These are phyloP conservation scores for Chinchilla lanigera DNA, from an alignment of 2,113 vertebrate genomes.

Conservation along the genomic window DNA sequence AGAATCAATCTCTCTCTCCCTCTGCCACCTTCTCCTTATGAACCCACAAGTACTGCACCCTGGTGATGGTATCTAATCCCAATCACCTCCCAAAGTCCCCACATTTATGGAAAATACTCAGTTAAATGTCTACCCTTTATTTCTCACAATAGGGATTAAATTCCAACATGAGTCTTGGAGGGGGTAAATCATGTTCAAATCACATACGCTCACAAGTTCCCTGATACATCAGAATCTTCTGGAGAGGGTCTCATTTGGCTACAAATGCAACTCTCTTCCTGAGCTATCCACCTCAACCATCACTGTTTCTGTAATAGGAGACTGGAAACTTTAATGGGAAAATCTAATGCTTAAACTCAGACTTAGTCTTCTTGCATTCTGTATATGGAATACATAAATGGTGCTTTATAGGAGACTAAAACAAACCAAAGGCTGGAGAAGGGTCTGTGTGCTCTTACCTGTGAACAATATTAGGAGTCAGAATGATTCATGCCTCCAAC, in stretches of 20 bases:
- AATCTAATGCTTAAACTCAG: slow-evolving; percentile 1
- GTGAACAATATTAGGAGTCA: background rate
- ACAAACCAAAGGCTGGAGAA: background rate
- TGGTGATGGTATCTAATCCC: background rate
- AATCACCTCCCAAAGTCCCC: background rate
- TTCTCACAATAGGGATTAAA: background rate
- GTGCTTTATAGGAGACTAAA: background rate
- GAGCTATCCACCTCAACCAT: background rate
- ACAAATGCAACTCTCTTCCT: background rate
- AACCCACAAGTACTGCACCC: background rate
- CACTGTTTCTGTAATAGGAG: background rate
- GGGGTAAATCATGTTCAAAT: background rate
- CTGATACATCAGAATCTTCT: background rate
- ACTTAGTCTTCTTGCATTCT: background rate
- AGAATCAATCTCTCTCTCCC: background rate
- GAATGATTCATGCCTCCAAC: background rate
- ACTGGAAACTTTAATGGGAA: slow-evolving; percentile 20
- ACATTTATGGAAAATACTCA: background rate
- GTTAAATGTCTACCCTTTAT: background rate
- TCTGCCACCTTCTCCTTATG: background rate
- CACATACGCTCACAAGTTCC: background rate
- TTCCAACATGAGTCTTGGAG: background rate
- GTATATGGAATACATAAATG: background rate
- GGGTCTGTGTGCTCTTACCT: background rate
- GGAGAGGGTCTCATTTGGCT: background rate